Base-by-base conservation (phyloP, 1,140 invertebrate genomes). In the Drosophila simulans region DNA sequence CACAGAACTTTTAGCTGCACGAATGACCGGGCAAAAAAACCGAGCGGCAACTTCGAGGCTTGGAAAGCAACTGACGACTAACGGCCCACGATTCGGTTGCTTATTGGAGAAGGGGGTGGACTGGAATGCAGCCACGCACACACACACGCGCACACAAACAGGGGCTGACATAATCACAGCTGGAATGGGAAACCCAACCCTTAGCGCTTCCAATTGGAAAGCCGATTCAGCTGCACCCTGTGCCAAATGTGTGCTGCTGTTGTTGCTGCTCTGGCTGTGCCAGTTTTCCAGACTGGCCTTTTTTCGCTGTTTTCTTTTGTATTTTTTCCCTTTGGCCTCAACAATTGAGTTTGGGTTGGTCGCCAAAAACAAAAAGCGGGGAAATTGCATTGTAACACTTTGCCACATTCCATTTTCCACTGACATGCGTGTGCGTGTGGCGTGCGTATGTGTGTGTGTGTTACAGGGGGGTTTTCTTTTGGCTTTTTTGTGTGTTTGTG, bases 331-430 rank as follows among this genome's bases (percentile, higher is more conserved):
- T 77, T 68, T 56, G 56, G 63, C 48, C 45, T 53, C 45, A 89
- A 88, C 84, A 89, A 89, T 89, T 83, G 85, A 84, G 85, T 89
- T 90, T 89, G 84, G 84, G 84, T 85, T 89, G 85, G 84, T 89
- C 85, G 70, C 53, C 59, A 68, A 59, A 52, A 65, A 71, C 63
- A 66, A 55, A 79, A 79, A 79, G 66, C 84, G 84, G 84, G 84
- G 84, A 88, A 89, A 89, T 89, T 89, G 84, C 84, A 88, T 89
- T 89, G 84, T 84, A 90, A 89, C 85, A 85, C 77, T 89, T 88
- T 72, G 75, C 69, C 65, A 66, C 82, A 73, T 73, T 82, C 59
- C 72, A 62, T 60, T 60, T 60, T 62, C 58, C 58, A 70, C 37
- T 52, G 77, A 58, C 62, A 59, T 69, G 59, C 69, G 75, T 22